These are phyloP conservation scores for Neocrepidodera transversa DNA, from an alignment of 2,888 invertebrate genomes.

Conservation along the genomic window DNA sequence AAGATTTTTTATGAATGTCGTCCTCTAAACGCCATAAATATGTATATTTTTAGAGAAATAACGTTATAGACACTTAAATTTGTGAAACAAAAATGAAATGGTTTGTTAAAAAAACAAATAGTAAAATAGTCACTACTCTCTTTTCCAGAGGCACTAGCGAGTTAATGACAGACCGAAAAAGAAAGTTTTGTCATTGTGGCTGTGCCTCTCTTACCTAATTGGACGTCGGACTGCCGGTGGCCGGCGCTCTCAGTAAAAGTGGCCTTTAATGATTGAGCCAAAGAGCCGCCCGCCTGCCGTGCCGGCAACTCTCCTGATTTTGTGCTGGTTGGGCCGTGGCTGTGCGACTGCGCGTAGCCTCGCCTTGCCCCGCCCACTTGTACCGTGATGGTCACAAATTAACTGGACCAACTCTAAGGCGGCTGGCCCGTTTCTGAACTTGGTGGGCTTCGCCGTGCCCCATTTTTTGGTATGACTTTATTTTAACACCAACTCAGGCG, in stretches of 20 bases:
- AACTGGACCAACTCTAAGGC: conserved; percentile 23
- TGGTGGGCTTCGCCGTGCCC: conserved; percentile 18
- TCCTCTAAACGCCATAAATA: no score
- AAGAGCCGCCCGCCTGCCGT: conserved; percentile 40
- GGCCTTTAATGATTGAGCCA: conserved; percentile 56
- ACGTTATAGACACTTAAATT: no score
- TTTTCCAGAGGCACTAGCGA: conserved; percentile 62
- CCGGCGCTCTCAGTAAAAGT: conserved; percentile 36
- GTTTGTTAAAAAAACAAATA: conserved; percentile 40
- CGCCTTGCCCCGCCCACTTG: conserved; percentile 2
- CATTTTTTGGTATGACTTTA: conserved; percentile 31
- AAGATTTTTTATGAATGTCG: no score
- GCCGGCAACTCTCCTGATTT: conserved; percentile 24
- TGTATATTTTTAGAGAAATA: no score
- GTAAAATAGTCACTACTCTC: conserved; percentile 59
- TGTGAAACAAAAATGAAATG: conserved; percentile 19
- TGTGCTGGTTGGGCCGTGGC: conserved; percentile 26
- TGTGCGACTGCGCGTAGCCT: conserved; percentile 12
- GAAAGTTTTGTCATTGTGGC: conserved; percentile 56
- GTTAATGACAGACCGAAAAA: conserved; percentile 52
- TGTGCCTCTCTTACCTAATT: conserved; percentile 54
- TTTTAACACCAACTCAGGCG: conserved; percentile 31
- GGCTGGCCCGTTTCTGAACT: conserved; percentile 13
- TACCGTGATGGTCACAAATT: conserved; percentile 8
- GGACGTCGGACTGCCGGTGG: conserved; percentile 42